These are phyloP conservation scores for Lepus oiostolus DNA, from an alignment of 2,797 vertebrate species.

Conservation along the genomic window DNA sequence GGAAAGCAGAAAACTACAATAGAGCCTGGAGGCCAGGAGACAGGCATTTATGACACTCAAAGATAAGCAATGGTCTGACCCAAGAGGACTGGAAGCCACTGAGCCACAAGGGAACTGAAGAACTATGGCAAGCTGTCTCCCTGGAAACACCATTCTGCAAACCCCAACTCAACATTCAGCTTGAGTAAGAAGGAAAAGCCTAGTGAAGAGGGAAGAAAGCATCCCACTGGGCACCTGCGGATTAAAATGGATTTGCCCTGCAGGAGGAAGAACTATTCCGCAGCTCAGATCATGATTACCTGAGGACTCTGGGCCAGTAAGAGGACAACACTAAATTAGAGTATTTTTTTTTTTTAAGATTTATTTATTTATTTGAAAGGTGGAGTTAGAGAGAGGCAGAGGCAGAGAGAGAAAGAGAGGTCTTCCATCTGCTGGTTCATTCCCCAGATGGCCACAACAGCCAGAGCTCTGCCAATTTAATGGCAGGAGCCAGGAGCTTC, in stretches of 20 bases:
- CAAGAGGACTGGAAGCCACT: background rate
- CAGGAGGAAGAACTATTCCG: background rate
- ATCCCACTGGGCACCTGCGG: background rate
- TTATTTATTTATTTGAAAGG: too few species aligned
- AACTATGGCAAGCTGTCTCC: background rate
- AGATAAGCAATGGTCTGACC: background rate
- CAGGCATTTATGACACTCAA: background rate
- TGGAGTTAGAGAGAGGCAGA: too few species aligned
- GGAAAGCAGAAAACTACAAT: background rate
- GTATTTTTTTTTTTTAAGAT: background rate
- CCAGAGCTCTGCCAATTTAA: too few species aligned
- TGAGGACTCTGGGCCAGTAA: background rate
- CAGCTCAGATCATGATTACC: background rate
- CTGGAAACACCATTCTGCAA: background rate
- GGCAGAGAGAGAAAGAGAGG: too few species aligned
- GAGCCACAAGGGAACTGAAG: background rate
- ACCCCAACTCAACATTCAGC: constrained; percentile 30
- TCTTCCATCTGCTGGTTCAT: too few species aligned
- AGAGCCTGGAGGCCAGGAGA: background rate
- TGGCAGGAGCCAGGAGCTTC: too few species aligned
- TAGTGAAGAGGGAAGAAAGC: background rate
- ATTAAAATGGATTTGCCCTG: background rate
- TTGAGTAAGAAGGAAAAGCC: background rate
- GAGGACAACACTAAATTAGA: background rate
- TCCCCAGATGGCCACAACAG: too few species aligned